Base-by-base conservation (phyloP, 1,140 invertebrate species). In the Drosophila neocordata region DNA sequence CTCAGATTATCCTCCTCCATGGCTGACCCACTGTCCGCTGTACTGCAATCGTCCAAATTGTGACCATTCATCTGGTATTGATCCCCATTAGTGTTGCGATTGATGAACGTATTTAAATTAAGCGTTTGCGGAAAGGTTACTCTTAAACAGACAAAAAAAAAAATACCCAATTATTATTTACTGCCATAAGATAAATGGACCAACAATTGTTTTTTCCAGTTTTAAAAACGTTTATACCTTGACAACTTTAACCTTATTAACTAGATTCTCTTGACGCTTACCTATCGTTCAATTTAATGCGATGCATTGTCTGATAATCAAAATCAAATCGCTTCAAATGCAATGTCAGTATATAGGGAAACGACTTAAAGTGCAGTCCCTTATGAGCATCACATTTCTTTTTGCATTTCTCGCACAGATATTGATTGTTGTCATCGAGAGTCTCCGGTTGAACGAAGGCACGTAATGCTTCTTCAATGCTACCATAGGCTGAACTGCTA, bases 271-370 rank as follows among this genome's bases (percentile, higher is more conserved):
- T 6, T n/a, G 24, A 2, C 1, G 35, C 13, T n/a, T 13, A 97
- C 96, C 95, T 96, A 92, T 98, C 97, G 92, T 98, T 98, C 18
- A 98, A 92, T 92, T 98, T 98, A 65, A 98, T 97, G 68, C 97
- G 93, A 87, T 96, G 96, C 92, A 97, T 94, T 8, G 95, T 96
- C 59, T 94, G 94, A 79, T 97, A 97, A 91, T 98, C 97, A 92
- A 98, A 98, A 92, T 98, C 97, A 92, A 98, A 98, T 65, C 97
- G 93, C 91, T 98, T 98, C 60, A 98, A 92, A 89, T 98, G 97
- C 67, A 98, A 92, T 0, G 96, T 97, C 12, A 98, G 92, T 52
- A 98, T 92, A 91, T 98, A 98, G 0, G 97, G 97, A 92, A 98
- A 97, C 65, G 95, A 95, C 9, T 95, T 94, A 88, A 98, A 98